Percentiles rank a stretch among this genome's conserved stretches.
phyloP scores from a whole-genome alignment of 2,797 vertebrate genomes.

The Alectoris magna region DNA sequence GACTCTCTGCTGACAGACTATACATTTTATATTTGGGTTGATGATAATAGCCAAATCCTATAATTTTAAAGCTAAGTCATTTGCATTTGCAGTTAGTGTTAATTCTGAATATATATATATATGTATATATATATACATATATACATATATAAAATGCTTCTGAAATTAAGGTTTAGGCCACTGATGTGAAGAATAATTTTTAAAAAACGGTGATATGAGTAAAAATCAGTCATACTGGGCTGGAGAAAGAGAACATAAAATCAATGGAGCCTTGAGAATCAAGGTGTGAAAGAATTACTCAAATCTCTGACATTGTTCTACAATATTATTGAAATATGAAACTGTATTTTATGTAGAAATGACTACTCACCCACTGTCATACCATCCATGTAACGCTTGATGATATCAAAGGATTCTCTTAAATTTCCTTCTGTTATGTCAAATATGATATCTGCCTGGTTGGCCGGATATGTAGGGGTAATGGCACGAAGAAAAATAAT shows the following conservation, averaged over 20 bases:
- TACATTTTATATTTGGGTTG: not conserved
- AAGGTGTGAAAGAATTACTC: not conserved
- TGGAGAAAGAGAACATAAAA: not conserved
- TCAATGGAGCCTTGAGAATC: not conserved
- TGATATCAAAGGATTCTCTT: conserved; percentile 92
- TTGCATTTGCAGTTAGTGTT: not conserved
- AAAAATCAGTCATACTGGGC: not conserved
- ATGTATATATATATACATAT: not conserved
- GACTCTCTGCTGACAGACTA: not conserved
- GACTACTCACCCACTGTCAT: conserved; percentile 92
- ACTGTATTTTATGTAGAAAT: not conserved
- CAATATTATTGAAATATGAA: not conserved
- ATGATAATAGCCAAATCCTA: not conserved
- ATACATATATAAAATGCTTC: not conserved
- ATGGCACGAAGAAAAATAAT: conserved; percentile 95
- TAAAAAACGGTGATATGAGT: not conserved
- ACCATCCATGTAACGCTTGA: conserved; percentile 91
- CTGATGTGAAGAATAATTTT: not conserved
- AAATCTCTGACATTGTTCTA: not conserved
- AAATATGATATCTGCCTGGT: conserved; percentile 91
- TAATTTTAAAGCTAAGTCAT: not conserved
- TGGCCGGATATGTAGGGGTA: conserved; percentile 83
- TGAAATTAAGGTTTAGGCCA: not conserved
- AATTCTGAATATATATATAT: not conserved
- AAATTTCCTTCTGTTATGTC: conserved; percentile 94